Base-by-base conservation (phyloP, 2,113 vertebrate species). In the Cyanoliseus patagonus region DNA sequence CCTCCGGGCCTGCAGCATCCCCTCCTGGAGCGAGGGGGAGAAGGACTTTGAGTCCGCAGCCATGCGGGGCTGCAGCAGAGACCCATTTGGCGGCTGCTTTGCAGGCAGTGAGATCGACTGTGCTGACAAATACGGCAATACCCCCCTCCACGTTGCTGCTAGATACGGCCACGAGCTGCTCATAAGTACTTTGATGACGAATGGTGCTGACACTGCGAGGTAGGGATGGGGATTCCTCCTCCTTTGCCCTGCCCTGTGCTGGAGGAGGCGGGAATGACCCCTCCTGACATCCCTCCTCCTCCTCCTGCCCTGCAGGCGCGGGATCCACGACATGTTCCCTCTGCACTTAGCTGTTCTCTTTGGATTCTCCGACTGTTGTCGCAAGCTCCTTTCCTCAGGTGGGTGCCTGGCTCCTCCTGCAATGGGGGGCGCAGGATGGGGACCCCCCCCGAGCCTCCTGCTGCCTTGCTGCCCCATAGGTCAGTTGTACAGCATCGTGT, bases 311-410 rank as follows among this genome's bases (percentile, higher is more conserved):
- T 33, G 17, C 90, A 99, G 99, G 97, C 99, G 98, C 91, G 99
- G 99, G 73, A 98, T 99, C 97, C 98, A 99, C 59, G 98, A 99
- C 95, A 99, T 99, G 99, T 99, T 99, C 96, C 99, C 99, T 18
- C 97, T 99, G 95, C 99, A 99, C 98, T 98, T 99, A 97, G 99
- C 99, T 17, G 98, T 98, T 51, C 98, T 99, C 80, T 98, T 99
- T 28, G 98, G 99, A 93, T 99, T 99, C 97, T 99, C 99, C 96
- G 99, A 99, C 98, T 99, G 99, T 98, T 99, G 99, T 97, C 99
- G 98, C 96, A 99, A 99, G 98, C 98, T 99, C 90, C 98, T 99
- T 94, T 99, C 98, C 96, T 99, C 99, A 98, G 99, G 99, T 99
- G 96, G 35, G 57, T 23, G 13, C 10, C n/a, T 1, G 33, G 33